These are phyloP conservation scores for Gyrodactylus bullatarudis DNA, from an alignment of 1,140 invertebrate genomes.

Conservation along the genomic window DNA sequence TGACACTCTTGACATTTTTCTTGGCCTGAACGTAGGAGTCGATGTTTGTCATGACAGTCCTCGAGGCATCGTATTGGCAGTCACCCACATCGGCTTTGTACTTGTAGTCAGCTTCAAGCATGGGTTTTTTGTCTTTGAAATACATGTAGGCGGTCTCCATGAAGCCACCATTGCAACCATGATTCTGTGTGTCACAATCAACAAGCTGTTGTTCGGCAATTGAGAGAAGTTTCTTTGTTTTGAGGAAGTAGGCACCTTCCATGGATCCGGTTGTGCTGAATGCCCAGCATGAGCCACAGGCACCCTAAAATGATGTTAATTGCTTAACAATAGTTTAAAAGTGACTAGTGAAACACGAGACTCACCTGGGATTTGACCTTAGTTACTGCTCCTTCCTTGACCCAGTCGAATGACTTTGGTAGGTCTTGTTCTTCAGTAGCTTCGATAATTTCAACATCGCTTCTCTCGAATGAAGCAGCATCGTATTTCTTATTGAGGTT, in stretches of 20 bases:
- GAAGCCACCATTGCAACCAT: constrained; percentile 78
- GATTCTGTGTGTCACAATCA: constrained; percentile 61
- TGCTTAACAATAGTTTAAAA: too few relatives aligned
- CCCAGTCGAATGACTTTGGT: constrained; percentile 13
- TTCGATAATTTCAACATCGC: not conserved
- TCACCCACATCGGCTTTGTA: constrained; percentile 10
- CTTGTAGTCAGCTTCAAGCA: constrained; percentile 42
- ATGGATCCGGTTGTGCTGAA: constrained; percentile 67
- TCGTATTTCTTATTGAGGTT: not conserved
- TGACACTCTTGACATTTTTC: constrained; percentile 35
- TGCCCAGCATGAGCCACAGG: constrained; percentile 81
- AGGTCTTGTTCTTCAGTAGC: constrained; percentile 2
- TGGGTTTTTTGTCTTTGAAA: constrained; percentile 31
- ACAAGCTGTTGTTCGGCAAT: constrained; percentile 55
- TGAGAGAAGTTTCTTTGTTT: constrained; percentile 38
- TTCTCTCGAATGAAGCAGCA: not conserved
- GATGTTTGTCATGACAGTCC: constrained; percentile 17
- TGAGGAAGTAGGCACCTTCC: constrained; percentile 50
- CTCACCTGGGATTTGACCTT: constrained; percentile 13
- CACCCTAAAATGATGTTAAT: too few relatives aligned
- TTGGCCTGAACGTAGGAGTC: constrained; percentile 29
- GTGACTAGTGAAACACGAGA: too few relatives aligned
- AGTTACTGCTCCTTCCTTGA: constrained; percentile 13
- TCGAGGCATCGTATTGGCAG: constrained; percentile 32
- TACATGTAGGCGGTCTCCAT: constrained; percentile 37